Conservation (phyloP, 2,797 vertebrate genomes). For the Glossophaga mutica region DNA sequence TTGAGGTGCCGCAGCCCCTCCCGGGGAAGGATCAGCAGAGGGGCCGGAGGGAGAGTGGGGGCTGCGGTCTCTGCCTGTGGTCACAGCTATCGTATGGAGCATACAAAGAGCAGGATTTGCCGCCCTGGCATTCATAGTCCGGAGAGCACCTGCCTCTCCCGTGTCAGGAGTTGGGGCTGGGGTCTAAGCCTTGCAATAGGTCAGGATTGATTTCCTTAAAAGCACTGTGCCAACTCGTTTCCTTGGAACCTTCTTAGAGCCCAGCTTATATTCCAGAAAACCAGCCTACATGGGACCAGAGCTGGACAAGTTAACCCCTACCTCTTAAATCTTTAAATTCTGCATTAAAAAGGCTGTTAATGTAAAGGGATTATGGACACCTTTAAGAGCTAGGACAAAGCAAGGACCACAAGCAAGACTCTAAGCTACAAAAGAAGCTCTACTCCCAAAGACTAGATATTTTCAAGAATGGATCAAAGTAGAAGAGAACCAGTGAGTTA, state of each 20-base stretch:
- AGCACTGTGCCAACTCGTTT: background rate
- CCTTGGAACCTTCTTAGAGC: background rate
- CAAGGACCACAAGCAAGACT: background rate
- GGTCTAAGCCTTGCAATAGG: background rate
- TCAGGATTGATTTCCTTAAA: background rate
- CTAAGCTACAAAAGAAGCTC: background rate
- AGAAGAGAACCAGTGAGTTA: background rate
- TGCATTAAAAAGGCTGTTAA: background rate
- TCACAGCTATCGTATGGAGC: background rate
- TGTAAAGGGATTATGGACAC: background rate
- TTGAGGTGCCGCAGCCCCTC: background rate
- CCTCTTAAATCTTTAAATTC: background rate
- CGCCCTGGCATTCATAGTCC: background rate
- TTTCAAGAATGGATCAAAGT: background rate
- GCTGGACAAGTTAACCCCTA: background rate
- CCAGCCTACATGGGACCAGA: background rate
- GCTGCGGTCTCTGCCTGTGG: background rate
- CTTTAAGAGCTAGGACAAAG: background rate
- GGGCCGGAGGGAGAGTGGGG: background rate
- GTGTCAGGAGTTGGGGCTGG: background rate
- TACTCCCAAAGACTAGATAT: background rate
- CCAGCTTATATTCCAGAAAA: background rate
- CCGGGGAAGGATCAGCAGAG: background rate
- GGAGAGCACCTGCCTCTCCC: background rate
- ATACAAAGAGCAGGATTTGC: background rate